Base-by-base conservation (phyloP, 2,888 invertebrate genomes). In the Celastrina argiolus region DNA sequence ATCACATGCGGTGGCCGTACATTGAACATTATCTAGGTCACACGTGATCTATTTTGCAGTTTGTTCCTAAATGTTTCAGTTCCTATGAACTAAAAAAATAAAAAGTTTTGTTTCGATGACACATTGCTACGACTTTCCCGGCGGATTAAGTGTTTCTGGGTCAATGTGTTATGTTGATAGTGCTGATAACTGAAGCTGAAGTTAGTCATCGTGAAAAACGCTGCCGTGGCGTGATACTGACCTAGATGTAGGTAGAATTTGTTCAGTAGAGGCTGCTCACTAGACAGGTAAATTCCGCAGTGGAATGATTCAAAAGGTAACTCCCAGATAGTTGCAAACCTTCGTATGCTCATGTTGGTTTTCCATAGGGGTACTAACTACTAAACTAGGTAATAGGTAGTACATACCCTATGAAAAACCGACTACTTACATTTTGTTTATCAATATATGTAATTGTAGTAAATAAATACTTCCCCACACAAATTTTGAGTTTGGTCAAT, bases 211-310 rank as follows among this genome's bases (percentile, higher is more conserved):
- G 16, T 42, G n/a, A 36, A 36, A 42, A 42, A 26, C 22, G 5
- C 12, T 51, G 22, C 22, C 16, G 16, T 2, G 10, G 31, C 31
- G 18, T 45, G 45, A 18, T 45, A 45, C 18, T 45, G 45, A 22
- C 45, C 18, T 10, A 10, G 10, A 18, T 18, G 18, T 18, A 8
- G 16, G 1, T 22, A n/a, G 4, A 41, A 4, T 51, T 12, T 22
- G n/a, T n/a, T n/a, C n/a, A n/a, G n/a, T n/a, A n/a, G n/a, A n/a
- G n/a, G n/a, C n/a, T n/a, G n/a, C n/a, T n/a, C n/a, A 51, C 12
- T 22, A 51, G 51, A 51, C 51, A 51, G 22, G 51, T 51, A 26
- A 51, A 51, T 51, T 51, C 51, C 51, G 26, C 51, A 51, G 18
- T 51, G 51, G 51, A 51, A 51, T 51, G 51, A 51, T 51, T 51